Evolutionary conservation across 2,888 invertebrate genomes (phyloP), one percentile per base, ranked within the genome.

Genomic region (Lamellibrachia columna): DNA sequence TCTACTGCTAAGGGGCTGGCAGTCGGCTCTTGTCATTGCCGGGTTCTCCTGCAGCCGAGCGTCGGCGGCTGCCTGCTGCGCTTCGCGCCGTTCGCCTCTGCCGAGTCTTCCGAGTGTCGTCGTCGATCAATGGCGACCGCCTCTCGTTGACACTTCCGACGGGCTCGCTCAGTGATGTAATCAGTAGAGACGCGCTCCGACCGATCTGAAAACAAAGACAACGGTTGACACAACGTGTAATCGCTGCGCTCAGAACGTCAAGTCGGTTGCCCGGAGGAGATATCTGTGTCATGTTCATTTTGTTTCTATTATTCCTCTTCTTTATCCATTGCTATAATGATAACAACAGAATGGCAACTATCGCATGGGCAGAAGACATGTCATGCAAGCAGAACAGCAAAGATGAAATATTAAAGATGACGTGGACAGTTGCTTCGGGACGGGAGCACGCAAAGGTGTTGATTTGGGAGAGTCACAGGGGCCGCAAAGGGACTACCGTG

Each of bases 11-110:
- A 6, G 75, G 75, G 22, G 75, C 15, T 22, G 75, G 75, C 75
- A n/a, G 75, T 75, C 75, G 75, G 75, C 75, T 75, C 75, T 75
- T 75, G 75, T 75, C 75, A 75, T 75, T 75, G 75, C 75, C 75
- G 75, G 15, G 75, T 75, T 75, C 75, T 75, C 15, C 75, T 22
- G 75, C 75, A 75, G 75, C 75, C 4, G 75, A 75, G 6, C 75
- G 22, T 15, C 75, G 22, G 75, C 15, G 22, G 75, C 22, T 22
- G 75, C n/a, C 22, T 22, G 75, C 75, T 75, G 75, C 75, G 40
- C 75, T 75, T 75, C 75, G n/a, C 75, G 22, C 75, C 75, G 75
- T 75, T 15, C 58, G 58, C 15, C 75, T 75, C 15, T 75, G 75
- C 75, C 75, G 75, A 6, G 75, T 6, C 22, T 15, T 40, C 15